phyloP scores from a whole-genome alignment of 2,797 vertebrate genomes.

The Caiman crocodilus region DNA sequence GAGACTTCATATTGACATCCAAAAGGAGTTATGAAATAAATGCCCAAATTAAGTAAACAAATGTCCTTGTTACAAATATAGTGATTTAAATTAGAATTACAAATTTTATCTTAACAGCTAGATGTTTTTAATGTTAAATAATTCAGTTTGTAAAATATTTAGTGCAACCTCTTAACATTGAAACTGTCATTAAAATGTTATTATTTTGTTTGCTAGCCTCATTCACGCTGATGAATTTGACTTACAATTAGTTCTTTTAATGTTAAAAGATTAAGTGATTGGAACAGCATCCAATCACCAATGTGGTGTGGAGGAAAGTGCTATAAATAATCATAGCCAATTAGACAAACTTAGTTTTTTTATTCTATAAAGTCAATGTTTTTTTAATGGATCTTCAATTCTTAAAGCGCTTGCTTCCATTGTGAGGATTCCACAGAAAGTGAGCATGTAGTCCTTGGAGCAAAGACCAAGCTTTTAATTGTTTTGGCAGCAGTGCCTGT shows the following conservation, averaged over 20 bases:
- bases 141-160: slow-evolving; percentile 36
- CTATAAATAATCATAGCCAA: neutral
- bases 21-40: neutral
- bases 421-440: too few species aligned
- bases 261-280: slow-evolving; percentile 16
- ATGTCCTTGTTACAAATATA: slow-evolving; percentile 15
- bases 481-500: too few species aligned
- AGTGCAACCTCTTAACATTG: neutral
- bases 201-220: slow-evolving; percentile 25
- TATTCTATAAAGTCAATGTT: neutral
- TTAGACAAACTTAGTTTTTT: slow-evolving; percentile 4
- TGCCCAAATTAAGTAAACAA: slow-evolving; percentile 15
- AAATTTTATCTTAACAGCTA: slow-evolving; percentile 38
- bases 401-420: neutral
- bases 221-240: neutral
- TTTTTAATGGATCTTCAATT: neutral
- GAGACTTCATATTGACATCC: neutral
- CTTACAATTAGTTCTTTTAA: neutral
- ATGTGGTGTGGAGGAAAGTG: neutral
- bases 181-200: slow-evolving; percentile 8
- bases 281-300: fast-evolving
- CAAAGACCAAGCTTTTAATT: too few species aligned
- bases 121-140: slow-evolving; percentile 44
- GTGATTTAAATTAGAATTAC: slow-evolving; percentile 41
- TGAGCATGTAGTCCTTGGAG: too few species aligned